Base-by-base conservation (phyloP, 2,113 vertebrate species). In the Donacobius atricapilla region DNA sequence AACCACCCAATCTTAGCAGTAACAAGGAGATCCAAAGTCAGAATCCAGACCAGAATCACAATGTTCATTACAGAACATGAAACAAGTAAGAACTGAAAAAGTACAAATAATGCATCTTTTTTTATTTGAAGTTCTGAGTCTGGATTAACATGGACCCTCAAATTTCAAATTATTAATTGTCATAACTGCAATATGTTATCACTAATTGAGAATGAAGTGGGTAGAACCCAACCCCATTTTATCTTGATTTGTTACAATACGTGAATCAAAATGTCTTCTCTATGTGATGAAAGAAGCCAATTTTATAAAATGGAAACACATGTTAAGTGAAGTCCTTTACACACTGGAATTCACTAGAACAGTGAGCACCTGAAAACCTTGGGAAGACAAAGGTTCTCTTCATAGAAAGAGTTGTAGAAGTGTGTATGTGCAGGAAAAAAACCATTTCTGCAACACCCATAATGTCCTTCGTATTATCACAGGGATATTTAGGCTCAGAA, bases 191-290 rank as follows among this genome's bases (percentile, higher is more conserved):
- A 27, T 33, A 69, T 6, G 5, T 75, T 47, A 28, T 58, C 23
- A 28, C 16, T 58, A 60, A 48, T 4, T 33, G 27, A 70, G 8
- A 66, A 12, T 40, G 10, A 65, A 83, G 33, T 1, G 3, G 5
- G 24, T 17, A 72, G 37, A 0, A 2, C 3, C 1, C 42, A 72
- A 64, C 2, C 8, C 7, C 1, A 4, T 77, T 90, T 68, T 48
- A 71, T 24, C 25, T 20, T 39, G 54, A 54, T n/a, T 8, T 30
- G 5, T 61, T 90, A 57, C 8, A 89, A 13, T 0, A 86, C 5
- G 12, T 37, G 20, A 78, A 87, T 58, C 54, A 81, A 83, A 47
- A 22, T 3, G 6, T 61, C 42, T 89, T 89, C 56, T 87, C 31
- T 48, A 15, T 3, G 16, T 44, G 15, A 93, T 0, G 2, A 81